Conservation (phyloP, 1,140 invertebrate genomes). For the Meloidogyne floridensis region DNA sequence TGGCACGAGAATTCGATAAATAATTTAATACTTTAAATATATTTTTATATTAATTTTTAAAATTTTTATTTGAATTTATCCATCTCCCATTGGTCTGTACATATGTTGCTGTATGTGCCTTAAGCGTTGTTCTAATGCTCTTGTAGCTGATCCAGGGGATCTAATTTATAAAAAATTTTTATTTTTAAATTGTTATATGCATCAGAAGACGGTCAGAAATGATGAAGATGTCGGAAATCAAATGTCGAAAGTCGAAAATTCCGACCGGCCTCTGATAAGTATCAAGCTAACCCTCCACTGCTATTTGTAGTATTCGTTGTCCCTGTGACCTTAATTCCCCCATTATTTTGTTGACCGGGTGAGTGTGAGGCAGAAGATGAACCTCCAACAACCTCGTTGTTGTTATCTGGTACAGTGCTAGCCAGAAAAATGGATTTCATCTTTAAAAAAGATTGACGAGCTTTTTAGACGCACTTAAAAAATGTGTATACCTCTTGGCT, state of each 20-base stretch:
- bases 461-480: too few relatives aligned
- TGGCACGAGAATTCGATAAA: too few relatives aligned
- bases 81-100: slow-evolving; percentile 37
- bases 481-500: slow-evolving; percentile 34
- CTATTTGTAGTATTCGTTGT: neutral
- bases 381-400: too few relatives aligned
- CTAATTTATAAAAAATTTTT: neutral
- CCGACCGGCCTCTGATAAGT: neutral
- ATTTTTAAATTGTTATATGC: neutral
- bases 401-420: neutral
- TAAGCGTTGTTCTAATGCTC: slow-evolving; percentile 52
- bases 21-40: neutral
- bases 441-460: too few relatives aligned
- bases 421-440: neutral
- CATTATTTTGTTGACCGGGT: neutral
- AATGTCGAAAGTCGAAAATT: too few relatives aligned
- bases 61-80: neutral
- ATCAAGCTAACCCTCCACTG: slow-evolving; percentile 4
- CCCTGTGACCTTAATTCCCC: neutral
- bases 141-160: slow-evolving; percentile 29
- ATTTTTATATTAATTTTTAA: neutral
- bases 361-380: slow-evolving; percentile 5
- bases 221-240: too few relatives aligned
- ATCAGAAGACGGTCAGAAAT: too few relatives aligned
- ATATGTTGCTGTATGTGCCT: slow-evolving; percentile 55